Percentiles rank a stretch among this genome's conserved stretches.
Evolutionary conservation across 2,113 vertebrate species (phyloP).

Genomic region (Lophius piscatorius): DNA sequence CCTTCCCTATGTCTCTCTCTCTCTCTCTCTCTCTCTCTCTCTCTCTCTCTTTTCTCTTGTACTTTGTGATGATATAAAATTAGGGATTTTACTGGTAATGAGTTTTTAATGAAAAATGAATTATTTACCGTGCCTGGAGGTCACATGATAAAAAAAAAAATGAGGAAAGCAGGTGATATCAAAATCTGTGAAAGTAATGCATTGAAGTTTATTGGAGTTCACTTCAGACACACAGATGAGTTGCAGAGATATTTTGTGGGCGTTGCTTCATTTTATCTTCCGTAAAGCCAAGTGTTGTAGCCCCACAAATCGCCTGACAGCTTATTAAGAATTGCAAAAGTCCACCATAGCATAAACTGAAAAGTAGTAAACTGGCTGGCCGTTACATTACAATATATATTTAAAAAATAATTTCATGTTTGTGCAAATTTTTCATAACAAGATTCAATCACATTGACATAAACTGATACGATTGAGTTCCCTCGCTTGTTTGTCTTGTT

Average conservation of each 20-base stretch:
- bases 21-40: slow-evolving; percentile 9
- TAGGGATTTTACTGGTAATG: slow-evolving; percentile 77
- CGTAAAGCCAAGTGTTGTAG: too few relatives aligned
- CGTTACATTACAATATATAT: too few relatives aligned
- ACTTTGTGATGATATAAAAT: slow-evolving; percentile 71
- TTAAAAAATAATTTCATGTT: too few relatives aligned
- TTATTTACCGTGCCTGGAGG: slow-evolving; percentile 75
- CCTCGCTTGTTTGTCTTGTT: too few relatives aligned
- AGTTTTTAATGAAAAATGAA: slow-evolving; percentile 84
- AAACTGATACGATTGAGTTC: too few relatives aligned
- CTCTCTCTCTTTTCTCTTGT: slow-evolving; percentile 29
- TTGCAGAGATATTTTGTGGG: neutral
- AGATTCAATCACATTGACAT: too few relatives aligned
- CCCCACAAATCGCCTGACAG: too few relatives aligned
- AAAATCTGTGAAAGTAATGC: slow-evolving; percentile 61
- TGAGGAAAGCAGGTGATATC: slow-evolving; percentile 71
- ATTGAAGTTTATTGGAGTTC: slow-evolving; percentile 50
- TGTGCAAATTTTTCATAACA: too few relatives aligned
- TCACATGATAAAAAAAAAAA: slow-evolving; percentile 61
- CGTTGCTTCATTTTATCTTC: neutral
- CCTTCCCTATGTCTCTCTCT: slow-evolving; percentile 8
- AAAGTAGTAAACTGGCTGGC: too few relatives aligned
- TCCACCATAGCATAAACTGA: too few relatives aligned
- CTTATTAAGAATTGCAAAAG: too few relatives aligned
- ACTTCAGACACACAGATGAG: slow-evolving; percentile 21